Base-by-base conservation (phyloP, 1,140 invertebrate species). In the Parapsyche elsis region DNA sequence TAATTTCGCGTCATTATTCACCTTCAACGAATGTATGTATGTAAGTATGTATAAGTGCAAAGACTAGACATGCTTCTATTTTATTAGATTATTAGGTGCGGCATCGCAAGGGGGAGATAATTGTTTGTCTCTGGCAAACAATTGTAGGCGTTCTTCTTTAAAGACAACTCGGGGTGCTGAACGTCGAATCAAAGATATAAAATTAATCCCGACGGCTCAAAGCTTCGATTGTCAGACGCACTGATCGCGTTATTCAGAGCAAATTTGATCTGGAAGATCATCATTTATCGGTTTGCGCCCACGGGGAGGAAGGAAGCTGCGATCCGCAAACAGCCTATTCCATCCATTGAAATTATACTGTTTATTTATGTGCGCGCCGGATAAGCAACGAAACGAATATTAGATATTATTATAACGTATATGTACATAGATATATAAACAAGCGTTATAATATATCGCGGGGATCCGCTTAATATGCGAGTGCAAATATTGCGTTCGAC, bases 111-210 rank as follows among this genome's bases (percentile, higher is more conserved):
- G 71, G 24, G 21, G 38, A 30, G 71, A 45, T 73, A 73, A 73
- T 73, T 73, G 71, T 38, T 73, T 73, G 38, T 73, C 38, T 30
- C 38, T 30, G 30, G 30, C 71, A 73, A 73, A 73, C 71, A 73
- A 45, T 23, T 9, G 71, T 30, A 26, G 71, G 71, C 38, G 38
- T 73, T n/a, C 71, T 73, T 73, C 38, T 38, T 38, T 38, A 38
- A 38, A 38, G 30, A 7, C 30, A 38, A 38, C 30, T 4, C 30
- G 30, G 7, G 30, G 2, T 38, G 30, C 30, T 7, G 30, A 38
- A 38, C 16, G 49, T n/a, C 49, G 49, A 61, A 61, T 61, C 59
- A 61, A 61, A 61, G 16, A 61, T 24, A 24, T 24, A 24, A 61
- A 61, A 61, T 61, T 24, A 61, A 61, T 61, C 59, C 59, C 59